Evolutionary conservation across 2,888 invertebrate genomes (phyloP).

Genomic region (Entomobrya proxima): DNA sequence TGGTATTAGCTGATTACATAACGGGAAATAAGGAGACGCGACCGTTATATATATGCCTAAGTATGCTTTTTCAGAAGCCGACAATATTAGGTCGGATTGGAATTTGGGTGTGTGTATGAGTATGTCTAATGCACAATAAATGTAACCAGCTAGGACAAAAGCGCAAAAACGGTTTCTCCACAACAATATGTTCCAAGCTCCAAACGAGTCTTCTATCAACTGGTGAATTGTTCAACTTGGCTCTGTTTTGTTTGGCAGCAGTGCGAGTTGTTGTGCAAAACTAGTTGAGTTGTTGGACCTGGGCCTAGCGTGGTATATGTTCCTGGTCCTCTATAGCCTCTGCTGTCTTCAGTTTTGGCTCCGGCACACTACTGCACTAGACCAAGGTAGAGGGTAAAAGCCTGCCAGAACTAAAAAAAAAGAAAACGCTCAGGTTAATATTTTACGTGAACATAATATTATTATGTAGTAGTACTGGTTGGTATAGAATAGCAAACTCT

Average conservation of each 20-base stretch:
- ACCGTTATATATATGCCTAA: too few species aligned
- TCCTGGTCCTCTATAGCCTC: neutral
- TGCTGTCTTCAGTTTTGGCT: constrained; percentile 14
- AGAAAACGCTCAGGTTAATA: constrained; percentile 17
- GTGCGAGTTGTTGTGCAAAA: neutral
- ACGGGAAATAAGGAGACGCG: constrained; percentile 9
- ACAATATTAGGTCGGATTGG: neutral
- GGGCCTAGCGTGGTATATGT: neutral
- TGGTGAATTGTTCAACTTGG: constrained; percentile 23
- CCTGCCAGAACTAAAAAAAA: neutral
- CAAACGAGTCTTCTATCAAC: constrained; percentile 32
- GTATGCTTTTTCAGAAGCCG: neutral
- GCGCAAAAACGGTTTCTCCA: neutral
- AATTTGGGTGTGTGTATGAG: constrained; percentile 12
- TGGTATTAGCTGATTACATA: neutral
- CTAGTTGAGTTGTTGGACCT: constrained; percentile 22
- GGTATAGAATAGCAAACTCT: neutral
- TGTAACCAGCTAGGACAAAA: constrained; percentile 3
- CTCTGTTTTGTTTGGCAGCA: neutral
- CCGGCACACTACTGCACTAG: neutral
- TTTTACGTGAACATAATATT: constrained; percentile 26
- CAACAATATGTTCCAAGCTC: constrained; percentile 32
- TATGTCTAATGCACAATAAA: neutral
- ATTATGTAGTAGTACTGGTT: neutral
- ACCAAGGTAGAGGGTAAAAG: neutral